phyloP scores from a whole-genome alignment of 2,113 vertebrate species.

The Penelope pileata region DNA sequence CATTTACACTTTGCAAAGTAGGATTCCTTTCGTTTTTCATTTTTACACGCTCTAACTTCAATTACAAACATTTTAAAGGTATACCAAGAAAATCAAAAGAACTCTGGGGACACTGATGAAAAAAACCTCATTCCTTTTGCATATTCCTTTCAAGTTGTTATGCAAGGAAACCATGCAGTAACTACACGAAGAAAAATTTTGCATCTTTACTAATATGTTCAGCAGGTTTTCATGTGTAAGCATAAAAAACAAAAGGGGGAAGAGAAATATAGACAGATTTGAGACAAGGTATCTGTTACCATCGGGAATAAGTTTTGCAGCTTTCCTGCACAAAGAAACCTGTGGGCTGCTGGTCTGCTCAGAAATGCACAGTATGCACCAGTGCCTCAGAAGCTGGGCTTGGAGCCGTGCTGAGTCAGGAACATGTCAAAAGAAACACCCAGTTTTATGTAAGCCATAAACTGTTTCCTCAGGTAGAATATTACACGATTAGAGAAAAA shows the following conservation, averaged over 20 bases:
- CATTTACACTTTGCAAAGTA: neutral
- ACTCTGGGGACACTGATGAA: neutral
- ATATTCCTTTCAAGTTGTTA: neutral
- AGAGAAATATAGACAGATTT: neutral
- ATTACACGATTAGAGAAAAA: slow-evolving; percentile 67
- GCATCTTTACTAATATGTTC: neutral
- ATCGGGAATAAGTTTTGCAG: neutral
- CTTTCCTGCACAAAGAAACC: neutral
- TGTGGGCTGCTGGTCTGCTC: neutral
- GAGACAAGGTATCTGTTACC: neutral
- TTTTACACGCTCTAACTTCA: neutral
- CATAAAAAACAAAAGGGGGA: neutral
- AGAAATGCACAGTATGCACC: slow-evolving; percentile 12
- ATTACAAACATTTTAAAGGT: neutral
- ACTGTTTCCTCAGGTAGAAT: slow-evolving; percentile 68
- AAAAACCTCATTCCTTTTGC: neutral
- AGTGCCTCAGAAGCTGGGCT: slow-evolving; percentile 49
- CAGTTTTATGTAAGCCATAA: slow-evolving; percentile 74
- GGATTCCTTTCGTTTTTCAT: neutral
- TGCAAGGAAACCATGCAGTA: neutral
- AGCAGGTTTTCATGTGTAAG: neutral
- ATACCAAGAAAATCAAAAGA: neutral
- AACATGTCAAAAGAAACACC: slow-evolving; percentile 68
- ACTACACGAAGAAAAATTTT: neutral
- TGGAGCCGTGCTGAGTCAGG: slow-evolving; percentile 65